Conservation (phyloP, 2,113 vertebrate species). For the mouse (Mus musculus) region GRCm39 chr13:97411501-97412000, state of each 20-base stretch:
- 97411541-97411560: background rate
- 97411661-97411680: background rate
- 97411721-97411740: background rate
- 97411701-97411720: background rate
- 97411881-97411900: background rate
- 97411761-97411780: background rate
- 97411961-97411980: background rate
- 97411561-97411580: background rate
- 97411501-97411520: background rate
- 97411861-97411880: background rate
- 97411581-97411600: background rate
- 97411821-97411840: slow-evolving; percentile 19
- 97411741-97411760: background rate
- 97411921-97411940: background rate
- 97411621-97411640: background rate
- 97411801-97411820: background rate
- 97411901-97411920: background rate
- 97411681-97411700: background rate
- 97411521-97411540: background rate
- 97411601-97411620: background rate
- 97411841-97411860: background rate
- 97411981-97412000: background rate
- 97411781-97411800: background rate
- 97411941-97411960: background rate
- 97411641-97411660: background rate